These are phyloP conservation scores for Pelobates cultripes DNA, from an alignment of 2,797 vertebrate species.

Conservation along the genomic window DNA sequence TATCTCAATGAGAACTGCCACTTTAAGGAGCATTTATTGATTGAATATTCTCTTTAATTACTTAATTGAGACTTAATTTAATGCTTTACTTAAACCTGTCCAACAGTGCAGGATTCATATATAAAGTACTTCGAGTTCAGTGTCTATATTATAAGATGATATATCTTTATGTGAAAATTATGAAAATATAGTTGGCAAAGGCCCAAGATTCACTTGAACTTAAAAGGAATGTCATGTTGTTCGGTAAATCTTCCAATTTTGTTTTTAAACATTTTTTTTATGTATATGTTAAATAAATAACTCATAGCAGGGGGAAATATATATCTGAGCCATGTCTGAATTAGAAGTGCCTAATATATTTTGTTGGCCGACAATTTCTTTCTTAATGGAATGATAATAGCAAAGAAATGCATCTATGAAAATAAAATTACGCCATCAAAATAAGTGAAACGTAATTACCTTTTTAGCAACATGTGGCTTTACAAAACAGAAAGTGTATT, in stretches of 20 bases:
- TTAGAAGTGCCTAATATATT: neutral
- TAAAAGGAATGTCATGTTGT: neutral
- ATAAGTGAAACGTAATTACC: neutral
- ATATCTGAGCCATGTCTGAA: too few species aligned
- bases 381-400: neutral
- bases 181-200: conserved; percentile 22
- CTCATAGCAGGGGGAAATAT: too few species aligned
- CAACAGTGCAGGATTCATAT: neutral
- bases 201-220: neutral
- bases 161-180: conserved; percentile 28
- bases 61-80: conserved; percentile 52
- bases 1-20: conserved; percentile 39
- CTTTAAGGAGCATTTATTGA: conserved; percentile 40
- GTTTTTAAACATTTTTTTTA: neutral
- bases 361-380: neutral
- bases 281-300: neutral
- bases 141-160: conserved; percentile 28
- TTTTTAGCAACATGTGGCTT: neutral
- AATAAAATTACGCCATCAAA: neutral
- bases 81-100: conserved; percentile 49
- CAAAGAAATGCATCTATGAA: neutral
- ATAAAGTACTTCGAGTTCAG: neutral
- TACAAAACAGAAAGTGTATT: too few species aligned
- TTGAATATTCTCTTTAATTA: conserved; percentile 52
- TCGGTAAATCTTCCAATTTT: neutral